Conservation (phyloP, 2,888 invertebrate genomes). For the Cremastinae sp. region DNA sequence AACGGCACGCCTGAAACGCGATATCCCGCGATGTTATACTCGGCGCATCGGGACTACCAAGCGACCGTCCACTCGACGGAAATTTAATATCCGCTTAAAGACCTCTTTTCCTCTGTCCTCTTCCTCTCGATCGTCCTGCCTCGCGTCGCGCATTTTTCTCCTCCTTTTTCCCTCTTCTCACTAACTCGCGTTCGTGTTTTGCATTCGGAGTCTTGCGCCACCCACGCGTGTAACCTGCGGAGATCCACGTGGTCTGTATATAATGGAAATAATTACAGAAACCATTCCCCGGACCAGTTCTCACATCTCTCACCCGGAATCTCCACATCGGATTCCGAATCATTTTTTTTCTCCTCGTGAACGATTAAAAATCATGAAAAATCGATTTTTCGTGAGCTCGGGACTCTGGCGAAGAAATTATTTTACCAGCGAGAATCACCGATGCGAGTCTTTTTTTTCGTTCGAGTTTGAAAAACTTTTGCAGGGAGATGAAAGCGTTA, state of each 20-base stretch:
- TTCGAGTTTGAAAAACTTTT: too few species aligned
- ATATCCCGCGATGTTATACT: slow-evolving; percentile 62
- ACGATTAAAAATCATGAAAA: too few species aligned
- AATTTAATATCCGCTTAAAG: slow-evolving; percentile 65
- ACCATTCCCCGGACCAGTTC: slow-evolving; percentile 51
- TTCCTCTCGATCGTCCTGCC: slow-evolving; percentile 50
- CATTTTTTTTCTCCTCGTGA: not conserved
- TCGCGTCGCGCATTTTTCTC: slow-evolving; percentile 20
- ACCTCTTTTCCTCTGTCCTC: slow-evolving; percentile 52
- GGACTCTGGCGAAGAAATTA: not conserved
- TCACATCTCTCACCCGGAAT: slow-evolving; percentile 54
- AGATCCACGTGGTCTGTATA: slow-evolving; percentile 24
- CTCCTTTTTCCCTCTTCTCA: not conserved
- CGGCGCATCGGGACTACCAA: slow-evolving; percentile 61
- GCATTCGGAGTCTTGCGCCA: slow-evolving; percentile 52
- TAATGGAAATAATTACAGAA: slow-evolving; percentile 56
- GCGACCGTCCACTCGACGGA: slow-evolving; percentile 61
- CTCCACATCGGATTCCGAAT: slow-evolving; percentile 38
- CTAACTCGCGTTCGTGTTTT: slow-evolving; percentile 28
- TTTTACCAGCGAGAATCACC: too few species aligned
- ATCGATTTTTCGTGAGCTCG: too few species aligned
- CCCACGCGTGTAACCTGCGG: slow-evolving; percentile 54
- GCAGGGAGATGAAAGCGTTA: not conserved
- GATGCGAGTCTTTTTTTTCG: not conserved
- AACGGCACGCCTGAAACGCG: slow-evolving; percentile 64